Conservation (phyloP, 2,888 invertebrate genomes). For the Ceraclea dissimilis region DNA sequence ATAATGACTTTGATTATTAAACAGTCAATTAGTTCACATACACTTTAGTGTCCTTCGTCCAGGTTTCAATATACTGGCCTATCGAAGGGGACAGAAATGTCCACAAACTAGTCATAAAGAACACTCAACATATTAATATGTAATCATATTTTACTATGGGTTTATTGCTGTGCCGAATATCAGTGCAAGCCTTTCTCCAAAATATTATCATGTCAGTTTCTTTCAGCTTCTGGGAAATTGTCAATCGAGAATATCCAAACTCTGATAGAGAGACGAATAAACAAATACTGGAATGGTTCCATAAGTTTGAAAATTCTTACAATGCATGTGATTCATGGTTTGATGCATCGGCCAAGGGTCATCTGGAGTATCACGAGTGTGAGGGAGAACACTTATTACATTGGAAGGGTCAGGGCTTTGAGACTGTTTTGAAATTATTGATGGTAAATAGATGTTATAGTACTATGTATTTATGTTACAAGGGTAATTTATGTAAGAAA, state of each 20-base stretch:
- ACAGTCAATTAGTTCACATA: too few species aligned
- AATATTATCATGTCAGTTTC: background rate
- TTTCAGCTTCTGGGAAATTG: constrained; percentile 14
- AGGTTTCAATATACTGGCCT: too few species aligned
- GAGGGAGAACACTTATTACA: constrained; percentile 62
- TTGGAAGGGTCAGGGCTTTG: constrained; percentile 69
- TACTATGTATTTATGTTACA: background rate
- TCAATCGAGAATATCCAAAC: constrained; percentile 10
- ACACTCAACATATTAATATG: too few species aligned
- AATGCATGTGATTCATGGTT: constrained; percentile 59
- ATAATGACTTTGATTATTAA: too few species aligned
- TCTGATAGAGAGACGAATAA: background rate
- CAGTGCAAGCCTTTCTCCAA: too few species aligned
- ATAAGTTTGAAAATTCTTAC: constrained; percentile 39
- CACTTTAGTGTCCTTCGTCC: too few species aligned
- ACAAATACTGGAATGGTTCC: constrained; percentile 51
- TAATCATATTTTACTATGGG: too few species aligned
- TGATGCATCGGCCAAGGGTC: constrained; percentile 57
- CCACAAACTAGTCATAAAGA: too few species aligned
- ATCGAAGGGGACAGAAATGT: too few species aligned
- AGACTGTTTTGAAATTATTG: constrained; percentile 58
- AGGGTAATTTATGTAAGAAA: background rate
- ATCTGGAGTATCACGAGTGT: constrained; percentile 57
- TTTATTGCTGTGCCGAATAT: too few species aligned
- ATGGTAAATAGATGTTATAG: constrained; percentile 44